Base-by-base conservation (phyloP, 2,113 vertebrate genomes). In the Brachirus orientalis region DNA sequence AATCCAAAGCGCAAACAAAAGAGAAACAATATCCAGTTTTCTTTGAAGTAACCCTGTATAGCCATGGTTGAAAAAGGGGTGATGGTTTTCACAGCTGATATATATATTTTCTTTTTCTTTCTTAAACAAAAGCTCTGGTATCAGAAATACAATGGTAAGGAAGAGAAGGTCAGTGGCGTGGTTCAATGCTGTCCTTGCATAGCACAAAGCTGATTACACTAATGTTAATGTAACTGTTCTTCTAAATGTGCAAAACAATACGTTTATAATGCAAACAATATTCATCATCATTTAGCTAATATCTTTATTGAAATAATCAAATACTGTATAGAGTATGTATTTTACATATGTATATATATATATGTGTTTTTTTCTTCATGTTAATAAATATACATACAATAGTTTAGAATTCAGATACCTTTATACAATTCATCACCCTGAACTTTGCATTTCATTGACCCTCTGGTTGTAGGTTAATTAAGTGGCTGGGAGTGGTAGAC, bases 211-310 rank as follows among this genome's bases (percentile, higher is more conserved):
- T 92, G 90, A 97, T 96, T 96, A 96, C 82, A 75, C 93, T 93
- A 94, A 93, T 87, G 93, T 94, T 93, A 55, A 95, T 95, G 94
- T 79, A 80, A 69, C 77, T 88, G 91, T 94, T 95, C 91, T 90
- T 93, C 95, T 96, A 97, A 89, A 93, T 98, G 95, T 98, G 95
- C 94, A 96, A 97, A 98, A 94, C 92, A 90, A 95, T 95, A 95
- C 77, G 89, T 94, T 94, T 89, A 92, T 91, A 91, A 94, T 92
- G 92, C 90, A 93, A 94, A 94, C 88, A 89, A 91, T 92, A 90
- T 86, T 90, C 84, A 88, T 89, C 80, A 80, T 90, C 79, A 85
- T 89, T 84, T 83, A 87, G 82, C 80, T 93, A 90, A 82, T 89
- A 85, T 87, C 62, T 84, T 88, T 75, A 87, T 77, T 87, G 86